Evolutionary conservation across 1,140 invertebrate species (phyloP).

Genomic region (Anoplophora glabripennis): DNA sequence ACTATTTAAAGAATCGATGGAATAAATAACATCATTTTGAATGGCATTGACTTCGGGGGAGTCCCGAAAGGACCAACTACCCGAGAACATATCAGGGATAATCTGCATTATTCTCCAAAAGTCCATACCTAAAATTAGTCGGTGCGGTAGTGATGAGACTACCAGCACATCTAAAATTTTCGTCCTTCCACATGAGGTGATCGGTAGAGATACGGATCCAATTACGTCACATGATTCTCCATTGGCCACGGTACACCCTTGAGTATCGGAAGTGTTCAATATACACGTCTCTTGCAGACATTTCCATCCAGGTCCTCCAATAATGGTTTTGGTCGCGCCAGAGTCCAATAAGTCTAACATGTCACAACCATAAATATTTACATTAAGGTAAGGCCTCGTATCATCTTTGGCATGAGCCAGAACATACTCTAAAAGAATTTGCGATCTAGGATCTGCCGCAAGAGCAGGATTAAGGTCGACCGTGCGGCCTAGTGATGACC

Average conservation of each 20-base stretch:
- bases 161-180: neutral
- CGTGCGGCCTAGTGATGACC: neutral
- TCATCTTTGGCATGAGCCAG: too few relatives aligned
- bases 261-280: neutral
- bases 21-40: too few relatives aligned
- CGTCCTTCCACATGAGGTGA: neutral
- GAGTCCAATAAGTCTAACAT: conserved; percentile 11
- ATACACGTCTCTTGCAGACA: neutral
- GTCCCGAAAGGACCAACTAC: neutral
- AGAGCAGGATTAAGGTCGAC: neutral
- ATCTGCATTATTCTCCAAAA: neutral
- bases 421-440: conserved; percentile 10
- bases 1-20: too few relatives aligned
- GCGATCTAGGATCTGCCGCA: neutral
- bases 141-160: neutral
- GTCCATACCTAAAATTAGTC: neutral
- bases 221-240: conserved; percentile 4
- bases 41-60: too few relatives aligned
- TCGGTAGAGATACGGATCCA: conserved; percentile 10
- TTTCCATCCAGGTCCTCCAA: neutral
- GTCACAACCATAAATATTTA: conserved; percentile 10
- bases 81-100: neutral
- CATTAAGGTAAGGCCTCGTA: conserved; percentile 15
- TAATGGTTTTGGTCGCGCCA: neutral
- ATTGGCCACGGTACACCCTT: conserved; percentile 19